These are phyloP conservation scores for Xiphorhynchus elegans DNA, from an alignment of 2,113 vertebrate species.

Conservation along the genomic window DNA sequence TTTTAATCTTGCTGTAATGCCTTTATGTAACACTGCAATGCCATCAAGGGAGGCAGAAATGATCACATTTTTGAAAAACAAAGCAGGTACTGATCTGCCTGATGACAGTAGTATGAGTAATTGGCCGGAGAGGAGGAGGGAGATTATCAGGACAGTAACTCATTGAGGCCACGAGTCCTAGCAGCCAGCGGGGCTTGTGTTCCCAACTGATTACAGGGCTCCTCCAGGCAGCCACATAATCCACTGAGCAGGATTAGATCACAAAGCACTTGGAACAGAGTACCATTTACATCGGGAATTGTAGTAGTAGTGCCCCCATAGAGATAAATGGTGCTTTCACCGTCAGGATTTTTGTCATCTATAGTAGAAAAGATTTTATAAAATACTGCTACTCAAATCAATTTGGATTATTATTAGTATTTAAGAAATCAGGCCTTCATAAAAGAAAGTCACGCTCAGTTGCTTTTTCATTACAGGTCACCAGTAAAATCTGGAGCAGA, in stretches of 20 bases:
- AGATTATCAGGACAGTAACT: constrained; percentile 37
- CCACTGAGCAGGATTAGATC: constrained; percentile 15
- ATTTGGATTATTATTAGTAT: background rate
- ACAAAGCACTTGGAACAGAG: background rate
- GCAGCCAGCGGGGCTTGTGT: background rate
- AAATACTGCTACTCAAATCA: background rate
- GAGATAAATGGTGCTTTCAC: background rate
- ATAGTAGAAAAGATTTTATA: background rate
- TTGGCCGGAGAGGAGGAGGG: constrained; percentile 39
- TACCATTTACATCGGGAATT: background rate
- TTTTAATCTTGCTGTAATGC: constrained; percentile 52
- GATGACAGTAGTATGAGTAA: constrained; percentile 48
- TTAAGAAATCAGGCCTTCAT: background rate
- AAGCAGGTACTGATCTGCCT: constrained; percentile 51
- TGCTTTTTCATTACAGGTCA: background rate
- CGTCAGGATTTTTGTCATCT: background rate
- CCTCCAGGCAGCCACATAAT: constrained; percentile 7
- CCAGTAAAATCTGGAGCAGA: background rate
- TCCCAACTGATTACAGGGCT: background rate
- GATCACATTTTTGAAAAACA: constrained; percentile 39
- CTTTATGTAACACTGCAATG: constrained; percentile 49
- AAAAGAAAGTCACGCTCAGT: background rate
- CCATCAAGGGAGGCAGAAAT: constrained; percentile 21
- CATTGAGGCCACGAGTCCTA: constrained; percentile 1
- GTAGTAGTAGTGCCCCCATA: background rate